Conservation (phyloP, 2,113 vertebrate genomes). For the Eulemur rufifrons region DNA sequence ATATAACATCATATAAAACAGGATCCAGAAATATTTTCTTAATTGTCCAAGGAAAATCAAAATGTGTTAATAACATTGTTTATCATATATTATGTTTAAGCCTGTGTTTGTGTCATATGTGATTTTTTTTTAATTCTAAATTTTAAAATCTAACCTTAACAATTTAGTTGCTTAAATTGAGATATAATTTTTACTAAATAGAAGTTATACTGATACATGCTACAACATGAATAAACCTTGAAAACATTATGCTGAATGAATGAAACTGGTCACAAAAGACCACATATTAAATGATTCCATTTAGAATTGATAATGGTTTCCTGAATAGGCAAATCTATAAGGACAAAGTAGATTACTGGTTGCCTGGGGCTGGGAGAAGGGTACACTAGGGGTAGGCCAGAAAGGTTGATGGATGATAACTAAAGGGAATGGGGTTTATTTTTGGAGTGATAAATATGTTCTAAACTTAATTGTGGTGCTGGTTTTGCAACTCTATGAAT, state of each 20-base stretch:
- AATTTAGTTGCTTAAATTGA: not conserved
- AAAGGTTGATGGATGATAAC: not conserved
- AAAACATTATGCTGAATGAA: not conserved
- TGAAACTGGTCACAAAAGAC: not conserved
- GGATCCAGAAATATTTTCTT: not conserved
- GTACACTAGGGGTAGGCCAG: fast-evolving
- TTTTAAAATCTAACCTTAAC: not conserved
- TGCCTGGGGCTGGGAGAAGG: not conserved
- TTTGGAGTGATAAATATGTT: not conserved
- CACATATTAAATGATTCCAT: not conserved
- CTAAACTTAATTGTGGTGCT: constrained; percentile 33
- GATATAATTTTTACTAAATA: not conserved
- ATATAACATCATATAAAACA: not conserved
- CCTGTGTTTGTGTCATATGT: not conserved
- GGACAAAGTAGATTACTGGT: not conserved
- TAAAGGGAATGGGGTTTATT: not conserved
- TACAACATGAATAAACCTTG: not conserved
- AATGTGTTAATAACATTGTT: not conserved
- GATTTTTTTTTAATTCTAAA: not conserved
- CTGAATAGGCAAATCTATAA: not conserved
- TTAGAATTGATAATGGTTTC: constrained; percentile 12
- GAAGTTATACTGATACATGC: not conserved
- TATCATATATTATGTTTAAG: not conserved
- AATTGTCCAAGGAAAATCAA: not conserved
- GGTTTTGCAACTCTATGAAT: not conserved